Percentiles rank a stretch among this genome's conserved stretches.
These are phyloP conservation scores for Apogon hyalosoma DNA, from an alignment of 2,797 vertebrate genomes.

Conservation along the genomic window DNA sequence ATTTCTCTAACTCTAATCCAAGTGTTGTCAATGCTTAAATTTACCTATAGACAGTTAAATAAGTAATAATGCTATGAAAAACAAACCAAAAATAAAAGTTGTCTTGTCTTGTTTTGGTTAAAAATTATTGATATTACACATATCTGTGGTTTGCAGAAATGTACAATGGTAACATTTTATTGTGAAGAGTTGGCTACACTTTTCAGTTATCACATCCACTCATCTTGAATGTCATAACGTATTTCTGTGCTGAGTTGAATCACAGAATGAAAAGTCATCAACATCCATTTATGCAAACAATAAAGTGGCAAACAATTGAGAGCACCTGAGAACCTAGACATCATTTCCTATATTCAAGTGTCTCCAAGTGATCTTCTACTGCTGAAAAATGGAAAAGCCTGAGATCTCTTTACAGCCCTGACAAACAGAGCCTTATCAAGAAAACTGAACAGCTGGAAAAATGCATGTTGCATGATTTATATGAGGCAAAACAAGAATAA, in stretches of 20 bases:
- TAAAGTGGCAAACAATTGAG: not conserved
- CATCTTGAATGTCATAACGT: not conserved
- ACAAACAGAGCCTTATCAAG: conserved; percentile 70
- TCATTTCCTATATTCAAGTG: not conserved
- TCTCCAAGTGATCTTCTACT: conserved; percentile 26
- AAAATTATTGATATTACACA: too few species aligned
- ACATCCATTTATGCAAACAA: conserved; percentile 12
- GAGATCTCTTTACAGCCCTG: conserved; percentile 57
- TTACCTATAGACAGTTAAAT: too few species aligned
- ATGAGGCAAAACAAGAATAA: conserved; percentile 76
- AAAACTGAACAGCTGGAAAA: conserved; percentile 63
- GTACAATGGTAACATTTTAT: too few species aligned
- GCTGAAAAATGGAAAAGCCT: conserved; percentile 38
- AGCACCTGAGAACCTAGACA: conserved; percentile 10
- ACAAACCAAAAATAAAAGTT: too few species aligned
- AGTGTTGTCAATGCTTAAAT: too few species aligned
- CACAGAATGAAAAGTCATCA: conserved; percentile 4
- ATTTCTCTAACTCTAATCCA: too few species aligned
- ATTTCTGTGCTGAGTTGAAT: not conserved
- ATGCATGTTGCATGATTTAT: conserved; percentile 77
- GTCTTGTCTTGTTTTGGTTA: too few species aligned
- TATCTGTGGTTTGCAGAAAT: too few species aligned
- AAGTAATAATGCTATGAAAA: too few species aligned
- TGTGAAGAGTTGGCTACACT: too few species aligned
- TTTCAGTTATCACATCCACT: too few species aligned